Conservation (phyloP, 2,797 vertebrate species). For the Helostoma temminkii region DNA sequence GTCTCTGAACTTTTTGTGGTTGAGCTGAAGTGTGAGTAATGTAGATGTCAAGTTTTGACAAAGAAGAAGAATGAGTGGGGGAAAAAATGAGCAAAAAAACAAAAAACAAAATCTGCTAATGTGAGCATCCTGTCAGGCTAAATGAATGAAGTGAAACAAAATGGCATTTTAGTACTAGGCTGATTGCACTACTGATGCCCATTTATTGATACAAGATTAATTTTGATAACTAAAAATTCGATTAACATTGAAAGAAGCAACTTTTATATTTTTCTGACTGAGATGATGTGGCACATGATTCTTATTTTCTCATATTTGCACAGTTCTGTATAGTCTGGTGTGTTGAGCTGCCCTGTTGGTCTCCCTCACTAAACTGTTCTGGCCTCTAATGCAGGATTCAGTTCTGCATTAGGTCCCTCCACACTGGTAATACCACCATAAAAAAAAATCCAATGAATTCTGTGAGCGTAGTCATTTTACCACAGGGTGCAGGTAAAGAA, state of each 20-base stretch:
- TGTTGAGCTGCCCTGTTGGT: slow-evolving; percentile 22
- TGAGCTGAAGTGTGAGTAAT: neutral
- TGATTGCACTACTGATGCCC: neutral
- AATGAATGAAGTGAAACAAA: neutral
- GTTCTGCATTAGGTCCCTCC: slow-evolving; percentile 19
- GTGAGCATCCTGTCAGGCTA: no score
- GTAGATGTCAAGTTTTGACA: neutral
- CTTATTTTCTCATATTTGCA: slow-evolving; percentile 31
- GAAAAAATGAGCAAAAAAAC: neutral
- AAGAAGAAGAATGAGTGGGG: neutral
- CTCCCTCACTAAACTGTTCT: slow-evolving; percentile 28
- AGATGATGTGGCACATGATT: no score
- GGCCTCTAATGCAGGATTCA: slow-evolving; percentile 38
- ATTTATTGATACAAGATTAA: slow-evolving; percentile 14
- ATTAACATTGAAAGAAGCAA: slow-evolving; percentile 14
- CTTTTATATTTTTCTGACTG: slow-evolving; percentile 33
- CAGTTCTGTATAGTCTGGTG: slow-evolving; percentile 11
- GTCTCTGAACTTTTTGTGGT: neutral
- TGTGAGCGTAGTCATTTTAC: slow-evolving; percentile 30
- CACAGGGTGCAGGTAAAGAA: slow-evolving; percentile 30
- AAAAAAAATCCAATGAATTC: slow-evolving; percentile 27
- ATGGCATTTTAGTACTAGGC: neutral
- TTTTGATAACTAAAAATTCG: neutral
- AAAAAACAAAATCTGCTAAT: no score
- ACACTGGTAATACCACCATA: neutral